A percentile compares a stretch with the other conserved stretches of the same genome.
phyloP scores from a whole-genome alignment of 2,113 vertebrate genomes.

The Apaloderma vittatum region DNA sequence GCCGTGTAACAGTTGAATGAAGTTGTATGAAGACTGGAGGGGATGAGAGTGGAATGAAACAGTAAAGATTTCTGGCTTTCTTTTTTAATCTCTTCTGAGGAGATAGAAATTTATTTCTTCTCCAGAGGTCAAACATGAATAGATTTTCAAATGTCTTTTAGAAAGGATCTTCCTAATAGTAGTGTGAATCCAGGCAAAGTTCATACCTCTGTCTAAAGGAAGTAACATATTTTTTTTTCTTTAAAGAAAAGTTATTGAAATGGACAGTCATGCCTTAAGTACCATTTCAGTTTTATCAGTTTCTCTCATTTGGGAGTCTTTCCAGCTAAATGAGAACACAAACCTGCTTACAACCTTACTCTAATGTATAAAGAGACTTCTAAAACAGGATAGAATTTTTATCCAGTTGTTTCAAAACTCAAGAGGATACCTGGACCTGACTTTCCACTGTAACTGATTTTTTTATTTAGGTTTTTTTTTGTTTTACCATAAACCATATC shows the following conservation, averaged over 20 bases:
- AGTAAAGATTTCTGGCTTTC: background rate
- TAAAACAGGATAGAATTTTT: background rate
- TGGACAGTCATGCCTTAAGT: background rate
- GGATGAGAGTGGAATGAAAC: background rate
- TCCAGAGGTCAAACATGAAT: background rate
- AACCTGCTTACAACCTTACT: background rate
- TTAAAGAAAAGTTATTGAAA: background rate
- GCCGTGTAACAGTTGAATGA: background rate
- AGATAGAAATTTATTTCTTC: background rate
- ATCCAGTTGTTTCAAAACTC: background rate
- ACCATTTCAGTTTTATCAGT: background rate
- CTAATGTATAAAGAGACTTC: background rate
- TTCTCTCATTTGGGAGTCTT: background rate
- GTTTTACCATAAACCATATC: background rate
- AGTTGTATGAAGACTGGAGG: background rate
- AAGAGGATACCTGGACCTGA: background rate
- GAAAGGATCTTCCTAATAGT: background rate
- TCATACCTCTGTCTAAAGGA: background rate
- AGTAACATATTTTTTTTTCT: background rate
- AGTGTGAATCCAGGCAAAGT: background rate
- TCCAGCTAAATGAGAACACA: background rate
- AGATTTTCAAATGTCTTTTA: background rate
- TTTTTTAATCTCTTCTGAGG: background rate
- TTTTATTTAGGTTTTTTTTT: background rate
- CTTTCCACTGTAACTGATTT: background rate